Base-by-base conservation (phyloP, 2,113 vertebrate species). In the Macroglossus sobrinus region DNA sequence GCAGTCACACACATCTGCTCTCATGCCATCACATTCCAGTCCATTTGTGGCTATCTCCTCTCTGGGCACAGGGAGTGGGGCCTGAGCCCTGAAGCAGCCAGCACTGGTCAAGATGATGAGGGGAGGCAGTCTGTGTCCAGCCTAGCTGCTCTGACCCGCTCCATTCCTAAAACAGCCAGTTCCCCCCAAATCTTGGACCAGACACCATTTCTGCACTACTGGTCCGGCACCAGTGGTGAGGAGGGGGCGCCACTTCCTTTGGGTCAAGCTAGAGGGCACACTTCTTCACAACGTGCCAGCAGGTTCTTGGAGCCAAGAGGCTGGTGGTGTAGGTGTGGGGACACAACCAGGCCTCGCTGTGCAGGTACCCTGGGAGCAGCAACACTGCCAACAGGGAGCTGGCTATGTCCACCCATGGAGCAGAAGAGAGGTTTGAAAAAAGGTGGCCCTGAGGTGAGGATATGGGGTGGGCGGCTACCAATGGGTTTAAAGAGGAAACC, bases 361-460 rank as follows among this genome's bases (percentile, higher is more conserved):
- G 50, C 30, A 38, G 50, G 43, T 5, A 5, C 89, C 66, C 91
- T 28, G 24, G 89, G 91, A 69, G 94, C 97, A 96, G 84, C 64
- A 45, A 82, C 55, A 92, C 86, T 84, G 94, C 88, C 88, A 38
- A 55, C 40, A 38, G 75, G 84, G 75, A 74, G 45, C 57, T 19
- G 47, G 86, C 40, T 64, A 24, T 22, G 38, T 50, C 61, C n/a
- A 15, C 45, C 45, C 18, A 40, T 0, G 18, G 43, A 45, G 45
- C 5, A 24, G 72, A 53, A 12, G 26, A 26, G 33, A 61, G 50
- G 55, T 45, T 26, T 78, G 75, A 47, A 75, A 78, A 94, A 57
- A 57, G 40, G 64, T 92, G 91, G 91, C 87, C 97, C 97, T 97
- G 97, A 97, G 97, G 92, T 96, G 72, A 92, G 87, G 53, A 43